Evolutionary conservation across 2,888 invertebrate species (phyloP).

Genomic region (Augochlorella aurata): DNA sequence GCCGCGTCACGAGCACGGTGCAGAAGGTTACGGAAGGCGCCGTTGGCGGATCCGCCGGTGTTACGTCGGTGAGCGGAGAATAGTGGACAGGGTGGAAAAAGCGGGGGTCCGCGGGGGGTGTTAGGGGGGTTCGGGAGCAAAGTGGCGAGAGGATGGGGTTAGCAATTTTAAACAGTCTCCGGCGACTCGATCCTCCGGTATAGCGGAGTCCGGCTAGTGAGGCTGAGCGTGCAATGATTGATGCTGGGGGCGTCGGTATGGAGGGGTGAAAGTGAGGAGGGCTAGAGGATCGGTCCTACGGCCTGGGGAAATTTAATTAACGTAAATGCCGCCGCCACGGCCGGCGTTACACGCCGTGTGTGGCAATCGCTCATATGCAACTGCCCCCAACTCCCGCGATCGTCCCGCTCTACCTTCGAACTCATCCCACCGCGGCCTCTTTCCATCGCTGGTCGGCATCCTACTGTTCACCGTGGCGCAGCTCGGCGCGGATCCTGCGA

Average conservation of each 20-base stretch:
- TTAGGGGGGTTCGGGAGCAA: background rate
- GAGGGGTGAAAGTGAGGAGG: slow-evolving; percentile 65
- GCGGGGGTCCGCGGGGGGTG: background rate
- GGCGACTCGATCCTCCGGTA: slow-evolving; percentile 70
- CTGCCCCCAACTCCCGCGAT: slow-evolving; percentile 61
- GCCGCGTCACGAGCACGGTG: slow-evolving; percentile 51
- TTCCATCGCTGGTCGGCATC: slow-evolving; percentile 22
- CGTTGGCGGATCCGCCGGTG: slow-evolving; percentile 48
- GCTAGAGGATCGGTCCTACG: slow-evolving; percentile 68
- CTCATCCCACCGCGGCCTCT: slow-evolving; percentile 38
- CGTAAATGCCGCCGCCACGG: slow-evolving; percentile 81
- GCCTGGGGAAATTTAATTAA: slow-evolving; percentile 81
- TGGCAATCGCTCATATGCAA: slow-evolving; percentile 81
- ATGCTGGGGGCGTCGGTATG: slow-evolving; percentile 74
- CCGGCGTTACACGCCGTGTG: slow-evolving; percentile 77
- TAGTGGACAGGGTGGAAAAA: slow-evolving; percentile 19
- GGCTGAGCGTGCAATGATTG: slow-evolving; percentile 78
- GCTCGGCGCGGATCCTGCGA: background rate
- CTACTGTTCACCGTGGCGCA: slow-evolving; percentile 28
- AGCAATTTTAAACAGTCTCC: slow-evolving; percentile 73
- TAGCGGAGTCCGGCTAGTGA: slow-evolving; percentile 66
- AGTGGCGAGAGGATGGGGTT: slow-evolving; percentile 34
- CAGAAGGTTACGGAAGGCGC: slow-evolving; percentile 50
- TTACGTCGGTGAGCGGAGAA: slow-evolving; percentile 26
- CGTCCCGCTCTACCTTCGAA: slow-evolving; percentile 40